These are phyloP conservation scores for Dendronephthya gigantea DNA, from an alignment of 64 coral and sea anemone species.

Conservation along the genomic window DNA sequence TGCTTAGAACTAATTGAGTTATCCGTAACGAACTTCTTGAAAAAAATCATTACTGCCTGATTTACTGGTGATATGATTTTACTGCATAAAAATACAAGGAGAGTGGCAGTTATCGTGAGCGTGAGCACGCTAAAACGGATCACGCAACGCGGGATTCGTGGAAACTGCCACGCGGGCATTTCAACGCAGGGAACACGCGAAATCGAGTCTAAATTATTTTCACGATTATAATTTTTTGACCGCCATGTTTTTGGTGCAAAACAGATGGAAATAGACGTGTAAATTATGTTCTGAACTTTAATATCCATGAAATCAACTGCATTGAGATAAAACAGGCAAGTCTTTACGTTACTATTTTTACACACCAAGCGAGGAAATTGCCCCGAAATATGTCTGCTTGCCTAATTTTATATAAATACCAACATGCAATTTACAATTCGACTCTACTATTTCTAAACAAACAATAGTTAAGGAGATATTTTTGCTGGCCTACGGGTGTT, in stretches of 20 bases:
- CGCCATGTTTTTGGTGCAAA: not conserved
- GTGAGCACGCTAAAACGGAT: not conserved
- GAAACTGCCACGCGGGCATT: not conserved
- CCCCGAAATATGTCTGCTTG: not conserved
- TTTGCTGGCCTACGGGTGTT: no score
- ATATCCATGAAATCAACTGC: not conserved
- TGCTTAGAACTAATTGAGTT: no score
- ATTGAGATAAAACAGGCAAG: not conserved
- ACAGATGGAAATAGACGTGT: not conserved
- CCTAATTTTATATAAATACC: not conserved
- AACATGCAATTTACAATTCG: not conserved
- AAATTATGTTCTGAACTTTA: not conserved
- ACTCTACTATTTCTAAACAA: not conserved
- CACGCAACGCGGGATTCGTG: not conserved
- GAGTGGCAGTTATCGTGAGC: not conserved
- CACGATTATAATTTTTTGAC: not conserved
- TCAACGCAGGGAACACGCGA: not conserved
- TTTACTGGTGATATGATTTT: no score
- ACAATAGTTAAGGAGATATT: not conserved
- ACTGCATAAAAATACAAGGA: no score
- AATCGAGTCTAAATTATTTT: not conserved
- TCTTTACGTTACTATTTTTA: not conserved
- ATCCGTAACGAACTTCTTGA: no score
- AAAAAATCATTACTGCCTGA: no score
- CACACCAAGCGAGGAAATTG: not conserved